Evolutionary conservation across 2,888 invertebrate genomes (phyloP).

Genomic region (Thelaira solivaga): DNA sequence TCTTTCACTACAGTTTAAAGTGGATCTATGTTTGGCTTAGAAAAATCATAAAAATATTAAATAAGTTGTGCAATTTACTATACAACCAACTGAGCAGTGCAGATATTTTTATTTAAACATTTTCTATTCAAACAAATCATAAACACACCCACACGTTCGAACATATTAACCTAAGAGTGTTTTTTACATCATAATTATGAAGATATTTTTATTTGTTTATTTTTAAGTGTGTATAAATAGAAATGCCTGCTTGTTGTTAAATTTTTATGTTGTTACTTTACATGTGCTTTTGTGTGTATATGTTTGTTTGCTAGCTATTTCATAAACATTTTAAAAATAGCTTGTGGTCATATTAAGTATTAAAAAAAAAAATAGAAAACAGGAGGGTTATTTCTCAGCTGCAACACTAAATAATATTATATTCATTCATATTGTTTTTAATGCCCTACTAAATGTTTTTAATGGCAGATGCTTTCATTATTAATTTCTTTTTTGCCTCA

Average conservation of each 20-base stretch:
- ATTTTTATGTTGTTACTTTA: not conserved
- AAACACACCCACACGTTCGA: no score
- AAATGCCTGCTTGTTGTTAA: constrained; percentile 24
- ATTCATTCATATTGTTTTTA: constrained; percentile 16
- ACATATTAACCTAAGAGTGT: no score
- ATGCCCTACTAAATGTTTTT: constrained; percentile 43
- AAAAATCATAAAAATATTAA: no score
- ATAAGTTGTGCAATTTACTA: no score
- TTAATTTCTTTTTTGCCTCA: not conserved
- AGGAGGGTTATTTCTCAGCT: constrained; percentile 48
- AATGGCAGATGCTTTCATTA: not conserved
- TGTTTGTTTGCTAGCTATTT: no score
- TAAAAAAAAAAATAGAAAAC: constrained; percentile 3
- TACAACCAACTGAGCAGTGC: no score
- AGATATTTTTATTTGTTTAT: not conserved
- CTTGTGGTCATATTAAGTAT: constrained; percentile 17
- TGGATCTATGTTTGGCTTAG: no score
- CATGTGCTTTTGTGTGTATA: not conserved
- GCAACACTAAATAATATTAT: constrained; percentile 3
- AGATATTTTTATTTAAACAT: no score
- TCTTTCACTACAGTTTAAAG: no score
- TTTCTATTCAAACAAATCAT: no score
- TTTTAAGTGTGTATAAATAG: constrained; percentile 29
- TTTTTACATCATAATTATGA: not conserved
- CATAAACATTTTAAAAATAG: constrained; percentile 54